These are phyloP conservation scores for Apeira syringaria DNA, from an alignment of 2,888 invertebrate species.

Conservation along the genomic window DNA sequence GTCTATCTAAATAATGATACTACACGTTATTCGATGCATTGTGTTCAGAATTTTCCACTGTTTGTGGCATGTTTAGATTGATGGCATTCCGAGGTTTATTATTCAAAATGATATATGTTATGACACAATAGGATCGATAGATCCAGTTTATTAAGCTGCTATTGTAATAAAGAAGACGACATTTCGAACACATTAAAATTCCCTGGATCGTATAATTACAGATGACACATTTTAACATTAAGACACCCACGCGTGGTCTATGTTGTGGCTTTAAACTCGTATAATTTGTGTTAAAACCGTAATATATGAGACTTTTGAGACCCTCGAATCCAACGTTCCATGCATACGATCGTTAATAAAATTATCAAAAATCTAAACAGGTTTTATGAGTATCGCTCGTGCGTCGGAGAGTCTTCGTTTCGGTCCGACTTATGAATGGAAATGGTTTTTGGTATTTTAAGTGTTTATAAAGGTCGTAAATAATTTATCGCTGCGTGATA, in stretches of 20 bases:
- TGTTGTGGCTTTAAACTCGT: constrained; percentile 80
- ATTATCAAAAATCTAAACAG: constrained; percentile 83
- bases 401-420: constrained; percentile 66
- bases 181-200: constrained; percentile 80
- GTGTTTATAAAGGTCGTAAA: constrained; percentile 80
- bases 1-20: constrained; percentile 52
- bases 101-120: constrained; percentile 62
- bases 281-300: constrained; percentile 83
- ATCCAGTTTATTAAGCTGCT: constrained; percentile 69
- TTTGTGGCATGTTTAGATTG: constrained; percentile 29
- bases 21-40: constrained; percentile 37
- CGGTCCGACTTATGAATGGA: constrained; percentile 78
- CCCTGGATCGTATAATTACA: constrained; percentile 80
- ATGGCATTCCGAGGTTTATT: constrained; percentile 43
- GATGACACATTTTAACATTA: constrained; percentile 81
- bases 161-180: constrained; percentile 79
- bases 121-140: constrained; percentile 62
- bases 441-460: constrained; percentile 81
- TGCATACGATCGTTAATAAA: constrained; percentile 81
- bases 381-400: constrained; percentile 76
- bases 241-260: constrained; percentile 76
- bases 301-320: constrained; percentile 80
- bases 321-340: constrained; percentile 69
- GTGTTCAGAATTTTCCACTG: constrained; percentile 38
- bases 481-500: constrained; percentile 80